Evolutionary conservation across 2,797 vertebrate species (phyloP).

Genomic region (Bradypus variegatus): DNA sequence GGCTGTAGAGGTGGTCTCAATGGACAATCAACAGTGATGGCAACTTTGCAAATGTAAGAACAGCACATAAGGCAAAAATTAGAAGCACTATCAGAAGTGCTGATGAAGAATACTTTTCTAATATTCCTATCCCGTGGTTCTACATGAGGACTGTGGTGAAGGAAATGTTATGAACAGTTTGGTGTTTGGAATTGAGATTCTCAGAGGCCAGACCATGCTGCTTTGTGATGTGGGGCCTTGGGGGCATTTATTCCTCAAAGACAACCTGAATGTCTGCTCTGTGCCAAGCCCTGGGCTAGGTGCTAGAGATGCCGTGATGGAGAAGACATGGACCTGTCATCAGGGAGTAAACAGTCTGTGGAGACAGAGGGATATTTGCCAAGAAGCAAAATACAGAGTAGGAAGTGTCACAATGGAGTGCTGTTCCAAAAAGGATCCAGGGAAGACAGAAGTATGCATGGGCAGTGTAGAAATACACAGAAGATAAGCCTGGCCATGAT

Average conservation of each 20-base stretch:
- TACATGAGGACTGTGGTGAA: background rate
- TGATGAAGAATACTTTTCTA: background rate
- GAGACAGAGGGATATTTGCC: background rate
- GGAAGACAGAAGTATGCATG: background rate
- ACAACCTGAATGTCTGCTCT: background rate
- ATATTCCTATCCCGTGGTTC: background rate
- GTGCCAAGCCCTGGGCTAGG: background rate
- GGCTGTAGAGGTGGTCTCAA: background rate
- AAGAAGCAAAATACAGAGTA: background rate
- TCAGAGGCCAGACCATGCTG: background rate
- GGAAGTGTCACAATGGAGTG: too few relatives aligned
- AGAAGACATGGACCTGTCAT: background rate
- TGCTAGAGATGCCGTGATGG: background rate
- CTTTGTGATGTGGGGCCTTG: background rate
- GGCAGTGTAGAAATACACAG: rapidly evolving
- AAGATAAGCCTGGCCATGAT: background rate
- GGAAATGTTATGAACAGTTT: rapidly evolving
- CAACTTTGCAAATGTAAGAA: constrained; percentile 28
- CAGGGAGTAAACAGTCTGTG: background rate
- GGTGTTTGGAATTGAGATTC: background rate
- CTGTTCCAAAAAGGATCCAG: background rate
- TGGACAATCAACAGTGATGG: background rate
- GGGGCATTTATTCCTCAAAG: background rate
- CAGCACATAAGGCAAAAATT: background rate
- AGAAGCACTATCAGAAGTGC: background rate